Conservation (phyloP, 2,113 vertebrate genomes). For the Nothoprocta perdicaria region DNA sequence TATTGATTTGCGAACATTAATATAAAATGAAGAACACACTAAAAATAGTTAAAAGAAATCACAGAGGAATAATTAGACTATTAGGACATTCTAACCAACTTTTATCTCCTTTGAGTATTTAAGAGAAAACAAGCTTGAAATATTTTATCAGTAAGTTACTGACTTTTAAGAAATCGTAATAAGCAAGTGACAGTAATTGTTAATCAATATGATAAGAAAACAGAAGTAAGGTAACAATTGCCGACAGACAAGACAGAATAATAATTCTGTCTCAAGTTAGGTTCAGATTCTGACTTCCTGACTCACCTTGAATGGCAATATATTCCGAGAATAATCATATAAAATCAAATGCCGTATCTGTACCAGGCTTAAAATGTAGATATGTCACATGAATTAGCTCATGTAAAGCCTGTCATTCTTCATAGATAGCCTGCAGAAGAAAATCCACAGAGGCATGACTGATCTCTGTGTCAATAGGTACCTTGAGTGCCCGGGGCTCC, state of each 20-base stretch:
- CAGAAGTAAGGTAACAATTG: not conserved
- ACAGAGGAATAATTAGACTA: constrained; percentile 5
- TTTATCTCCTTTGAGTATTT: constrained; percentile 16
- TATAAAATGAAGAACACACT: constrained; percentile 22
- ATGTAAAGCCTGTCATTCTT: fast-evolving
- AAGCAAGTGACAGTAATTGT: not conserved
- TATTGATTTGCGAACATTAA: constrained; percentile 39
- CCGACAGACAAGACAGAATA: not conserved
- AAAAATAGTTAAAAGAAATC: constrained; percentile 36
- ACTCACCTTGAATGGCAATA: not conserved
- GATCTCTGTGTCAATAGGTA: not conserved
- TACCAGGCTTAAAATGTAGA: not conserved
- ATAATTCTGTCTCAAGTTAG: not conserved
- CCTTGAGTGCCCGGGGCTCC: not conserved
- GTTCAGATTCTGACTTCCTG: not conserved
- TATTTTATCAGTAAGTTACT: not conserved
- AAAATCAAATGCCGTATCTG: fast-evolving
- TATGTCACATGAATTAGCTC: fast-evolving
- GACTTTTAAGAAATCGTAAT: constrained; percentile 13
- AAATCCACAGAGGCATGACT: not conserved
- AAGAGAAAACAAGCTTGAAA: constrained; percentile 4
- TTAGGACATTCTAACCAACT: not conserved
- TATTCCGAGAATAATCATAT: not conserved
- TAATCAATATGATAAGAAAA: constrained; percentile 9
- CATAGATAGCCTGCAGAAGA: fast-evolving